These are phyloP conservation scores for Tragulus kanchil DNA, from an alignment of 2,113 vertebrate species.

Conservation along the genomic window DNA sequence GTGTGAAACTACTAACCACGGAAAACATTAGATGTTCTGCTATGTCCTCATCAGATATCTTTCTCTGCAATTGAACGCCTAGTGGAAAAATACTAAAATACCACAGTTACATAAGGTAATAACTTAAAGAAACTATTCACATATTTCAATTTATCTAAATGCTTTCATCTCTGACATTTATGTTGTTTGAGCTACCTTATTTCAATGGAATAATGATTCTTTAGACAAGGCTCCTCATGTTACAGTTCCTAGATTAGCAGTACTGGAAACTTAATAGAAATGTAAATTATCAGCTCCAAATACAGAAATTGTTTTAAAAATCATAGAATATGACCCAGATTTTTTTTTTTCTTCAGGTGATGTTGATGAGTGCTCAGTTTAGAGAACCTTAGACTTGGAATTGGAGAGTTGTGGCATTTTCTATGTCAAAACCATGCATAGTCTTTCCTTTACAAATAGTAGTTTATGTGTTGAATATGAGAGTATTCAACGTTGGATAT, in stretches of 20 bases:
- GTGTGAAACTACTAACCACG: neutral
- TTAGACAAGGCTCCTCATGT: neutral
- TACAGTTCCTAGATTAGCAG: neutral
- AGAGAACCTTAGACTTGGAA: neutral
- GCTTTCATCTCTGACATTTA: neutral
- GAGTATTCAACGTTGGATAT: neutral
- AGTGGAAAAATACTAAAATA: neutral
- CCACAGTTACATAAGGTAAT: neutral
- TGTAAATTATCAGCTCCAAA: neutral
- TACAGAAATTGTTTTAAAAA: neutral
- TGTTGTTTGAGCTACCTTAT: neutral
- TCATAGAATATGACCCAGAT: neutral
- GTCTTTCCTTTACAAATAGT: neutral
- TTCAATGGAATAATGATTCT: neutral
- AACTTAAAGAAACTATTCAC: neutral
- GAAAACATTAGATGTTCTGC: neutral
- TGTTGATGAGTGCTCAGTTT: neutral
- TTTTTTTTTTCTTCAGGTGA: neutral
- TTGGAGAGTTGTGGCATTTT: neutral
- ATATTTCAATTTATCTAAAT: neutral
- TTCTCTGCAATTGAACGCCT: neutral
- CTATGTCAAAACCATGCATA: rapidly evolving
- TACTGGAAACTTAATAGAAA: neutral
- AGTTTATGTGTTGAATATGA: neutral
- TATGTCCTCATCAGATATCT: neutral